A percentile compares a stretch with the other conserved stretches of the same genome.
phyloP scores from a whole-genome alignment of 2,797 vertebrate genomes.

The Myotis daubentonii region DNA sequence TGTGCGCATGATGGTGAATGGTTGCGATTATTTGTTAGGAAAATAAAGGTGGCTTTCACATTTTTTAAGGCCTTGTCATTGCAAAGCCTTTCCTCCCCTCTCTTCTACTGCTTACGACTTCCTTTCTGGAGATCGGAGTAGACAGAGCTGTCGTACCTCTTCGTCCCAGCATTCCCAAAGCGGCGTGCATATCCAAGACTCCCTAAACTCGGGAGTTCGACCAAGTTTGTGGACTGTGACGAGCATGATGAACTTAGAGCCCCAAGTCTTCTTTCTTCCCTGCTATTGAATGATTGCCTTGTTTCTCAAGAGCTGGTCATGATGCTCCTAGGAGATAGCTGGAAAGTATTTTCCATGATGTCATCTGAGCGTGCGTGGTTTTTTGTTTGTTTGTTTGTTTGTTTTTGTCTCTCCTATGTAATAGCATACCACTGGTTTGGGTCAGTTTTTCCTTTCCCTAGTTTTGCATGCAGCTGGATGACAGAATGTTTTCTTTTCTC shows the following conservation, averaged over 20 bases:
- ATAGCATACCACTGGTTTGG: background rate
- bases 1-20: background rate
- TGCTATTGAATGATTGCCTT: background rate
- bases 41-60: constrained; percentile 37
- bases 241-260: too few relatives aligned
- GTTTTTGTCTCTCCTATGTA: background rate
- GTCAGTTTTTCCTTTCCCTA: background rate
- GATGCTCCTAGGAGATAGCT: background rate
- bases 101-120: background rate
- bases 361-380: background rate
- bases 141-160: background rate
- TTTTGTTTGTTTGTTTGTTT: background rate
- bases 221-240: background rate
- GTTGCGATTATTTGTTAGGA: background rate
- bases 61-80: constrained; percentile 13
- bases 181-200: background rate
- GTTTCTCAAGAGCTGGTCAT: background rate
- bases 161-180: background rate
- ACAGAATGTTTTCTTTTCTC: constrained; percentile 12
- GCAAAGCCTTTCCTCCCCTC: background rate
- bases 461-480: background rate
- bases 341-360: constrained; percentile 36
- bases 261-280: background rate
- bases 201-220: background rate
- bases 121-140: constrained; percentile 39